phyloP scores from a whole-genome alignment of 2,113 vertebrate genomes.

The Xenopus borealis region DNA sequence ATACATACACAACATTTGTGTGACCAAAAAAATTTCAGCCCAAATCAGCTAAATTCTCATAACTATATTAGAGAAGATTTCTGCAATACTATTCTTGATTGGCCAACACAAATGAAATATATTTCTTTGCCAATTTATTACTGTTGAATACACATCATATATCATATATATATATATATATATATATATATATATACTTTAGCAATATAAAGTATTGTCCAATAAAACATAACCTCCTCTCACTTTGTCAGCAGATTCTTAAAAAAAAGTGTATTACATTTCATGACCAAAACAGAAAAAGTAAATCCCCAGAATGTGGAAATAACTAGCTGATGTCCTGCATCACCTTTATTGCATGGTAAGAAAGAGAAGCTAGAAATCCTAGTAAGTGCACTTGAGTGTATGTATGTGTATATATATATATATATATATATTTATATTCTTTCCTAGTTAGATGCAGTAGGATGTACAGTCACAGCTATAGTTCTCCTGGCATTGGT shows the following conservation, averaged over 20 bases:
- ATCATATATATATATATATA: too few species aligned
- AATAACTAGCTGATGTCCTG: constrained; percentile 47
- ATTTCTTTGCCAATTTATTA: too few species aligned
- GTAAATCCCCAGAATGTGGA: not conserved
- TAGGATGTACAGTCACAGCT: constrained; percentile 73
- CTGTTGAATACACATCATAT: too few species aligned
- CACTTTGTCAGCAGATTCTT: not conserved
- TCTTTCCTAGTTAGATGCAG: constrained; percentile 70
- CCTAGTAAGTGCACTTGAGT: constrained; percentile 71
- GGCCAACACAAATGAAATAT: too few species aligned
- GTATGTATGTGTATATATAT: constrained; percentile 35
- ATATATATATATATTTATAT: constrained; percentile 41
- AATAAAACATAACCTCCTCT: too few species aligned
- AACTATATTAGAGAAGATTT: too few species aligned
- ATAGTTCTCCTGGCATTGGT: constrained; percentile 79
- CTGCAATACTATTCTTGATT: too few species aligned
- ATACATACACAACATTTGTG: too few species aligned
- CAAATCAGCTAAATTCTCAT: too few species aligned
- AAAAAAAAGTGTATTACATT: constrained; percentile 40
- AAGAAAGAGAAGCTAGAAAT: constrained; percentile 55
- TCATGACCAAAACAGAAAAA: constrained; percentile 37
- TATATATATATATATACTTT: too few species aligned
- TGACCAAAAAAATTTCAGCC: too few species aligned
- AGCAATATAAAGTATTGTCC: too few species aligned
- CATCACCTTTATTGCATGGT: constrained; percentile 45